Evolutionary conservation across 2,888 invertebrate species (phyloP).

Genomic region (Eupithecia centaureata): DNA sequence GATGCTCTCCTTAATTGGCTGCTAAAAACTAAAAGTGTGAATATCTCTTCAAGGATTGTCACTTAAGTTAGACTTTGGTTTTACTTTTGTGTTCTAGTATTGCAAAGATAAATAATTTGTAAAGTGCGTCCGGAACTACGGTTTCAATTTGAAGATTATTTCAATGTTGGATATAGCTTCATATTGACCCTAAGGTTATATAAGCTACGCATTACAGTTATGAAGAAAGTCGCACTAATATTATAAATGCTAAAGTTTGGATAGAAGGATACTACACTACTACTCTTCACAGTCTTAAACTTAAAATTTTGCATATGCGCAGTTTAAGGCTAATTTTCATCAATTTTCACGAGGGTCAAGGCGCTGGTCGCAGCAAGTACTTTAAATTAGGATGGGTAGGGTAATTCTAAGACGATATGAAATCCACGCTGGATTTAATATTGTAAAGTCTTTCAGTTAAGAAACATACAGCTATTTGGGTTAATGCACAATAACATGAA

Average conservation of each 20-base stretch:
- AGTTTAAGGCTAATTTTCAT: no score
- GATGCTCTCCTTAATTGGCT: slow-evolving; percentile 15
- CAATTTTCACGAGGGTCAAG: no score
- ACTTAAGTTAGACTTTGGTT: neutral
- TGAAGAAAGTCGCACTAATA: no score
- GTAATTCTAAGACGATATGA: no score
- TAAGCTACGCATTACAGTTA: no score
- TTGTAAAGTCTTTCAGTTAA: neutral
- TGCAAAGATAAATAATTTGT: neutral
- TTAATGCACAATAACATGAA: neutral
- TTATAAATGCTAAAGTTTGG: no score
- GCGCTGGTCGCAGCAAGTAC: no score
- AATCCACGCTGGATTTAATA: no score
- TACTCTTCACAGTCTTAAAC: no score
- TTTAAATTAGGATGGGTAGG: no score
- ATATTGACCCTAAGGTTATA: neutral
- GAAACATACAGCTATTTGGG: neutral
- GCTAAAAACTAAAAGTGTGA: slow-evolving; percentile 20
- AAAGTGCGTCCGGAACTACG: neutral
- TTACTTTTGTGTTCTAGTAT: neutral
- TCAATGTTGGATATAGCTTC: neutral
- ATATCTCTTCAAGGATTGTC: slow-evolving; percentile 5
- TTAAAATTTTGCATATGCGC: no score
- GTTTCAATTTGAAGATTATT: neutral
- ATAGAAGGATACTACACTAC: no score